Evolutionary conservation across 2,797 vertebrate genomes (phyloP), one percentile per base, ranked within the genome.

Genomic region (Anguilla anguilla): DNA sequence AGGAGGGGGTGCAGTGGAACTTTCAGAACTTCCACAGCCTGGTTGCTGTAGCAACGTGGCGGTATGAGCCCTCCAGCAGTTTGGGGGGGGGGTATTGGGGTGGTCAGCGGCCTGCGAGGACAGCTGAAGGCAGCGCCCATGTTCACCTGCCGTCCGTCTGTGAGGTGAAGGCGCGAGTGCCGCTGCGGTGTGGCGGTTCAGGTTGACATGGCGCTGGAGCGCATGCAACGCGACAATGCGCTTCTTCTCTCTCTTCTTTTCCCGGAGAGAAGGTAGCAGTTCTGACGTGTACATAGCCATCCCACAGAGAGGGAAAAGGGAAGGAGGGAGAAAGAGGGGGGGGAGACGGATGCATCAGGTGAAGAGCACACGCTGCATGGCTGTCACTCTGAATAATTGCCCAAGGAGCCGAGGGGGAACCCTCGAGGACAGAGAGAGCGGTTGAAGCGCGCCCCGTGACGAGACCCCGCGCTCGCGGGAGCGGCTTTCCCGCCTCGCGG

Each of bases 301-400:
- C 72, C 35, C 35, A 6, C 35, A 43, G 35, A 15, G 13, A 57
- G 55, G 55, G 55, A 57, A 57, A 57, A 15, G 13, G 55, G 3
- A 57, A 15, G 13, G 55, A 13, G 53, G 51, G 13, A 13, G 31
- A 9, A 11, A 13, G 35, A 6, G 35, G 72, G 31, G 31, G 0
- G 11, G 19, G 72, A 77, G 19, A 15, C 15, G 31, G 72, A 43
- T 17, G 22, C 79, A 3, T 82, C 43, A 11, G 79, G 19, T 22
- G 43, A 25, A 3, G 43, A 49, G 43, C 43, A 39, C 6, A 49
- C 17, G 43, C 43, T 25, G 6, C 19, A 6, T 2, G 0, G 19
- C 77, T 81, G 77, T 82, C 39, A 51, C 43, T 82, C 79, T n/a
- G 79, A 82, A 82, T 82, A 82, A 51, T n/a, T 51, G 79, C 43